Percentiles rank a stretch among this genome's conserved stretches.
Evolutionary conservation across 2,113 vertebrate genomes (phyloP).

Genomic region (Silurus meridionalis): DNA sequence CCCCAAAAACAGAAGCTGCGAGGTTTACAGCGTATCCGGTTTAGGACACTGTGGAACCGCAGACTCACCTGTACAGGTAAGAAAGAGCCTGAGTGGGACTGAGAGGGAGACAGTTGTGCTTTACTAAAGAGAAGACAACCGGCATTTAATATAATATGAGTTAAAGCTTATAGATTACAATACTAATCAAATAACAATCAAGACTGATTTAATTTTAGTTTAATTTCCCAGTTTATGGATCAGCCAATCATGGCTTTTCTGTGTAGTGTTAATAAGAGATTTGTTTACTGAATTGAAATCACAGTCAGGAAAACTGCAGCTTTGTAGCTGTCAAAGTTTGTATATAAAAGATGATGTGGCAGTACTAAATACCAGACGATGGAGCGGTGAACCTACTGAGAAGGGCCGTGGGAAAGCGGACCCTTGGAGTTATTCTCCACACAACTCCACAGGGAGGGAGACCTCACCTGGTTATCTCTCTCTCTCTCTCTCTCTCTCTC

Average conservation of each 20-base stretch:
- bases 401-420: slow-evolving; percentile 74
- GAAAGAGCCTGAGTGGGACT: slow-evolving; percentile 13
- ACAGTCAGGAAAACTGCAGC: neutral
- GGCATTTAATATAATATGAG: neutral
- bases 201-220: neutral
- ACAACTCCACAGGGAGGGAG: slow-evolving; percentile 62
- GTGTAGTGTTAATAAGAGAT: neutral
- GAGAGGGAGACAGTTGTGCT: neutral
- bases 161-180: neutral
- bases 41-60: slow-evolving; percentile 54
- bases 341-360: slow-evolving; percentile 37
- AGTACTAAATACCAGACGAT: slow-evolving; percentile 62
- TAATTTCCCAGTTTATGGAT: neutral
- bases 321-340: neutral
- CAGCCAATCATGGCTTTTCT: neutral
- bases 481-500: slow-evolving; percentile 17
- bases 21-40: slow-evolving; percentile 76
- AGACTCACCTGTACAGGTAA: slow-evolving; percentile 69
- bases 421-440: slow-evolving; percentile 62
- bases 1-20: slow-evolving; percentile 72
- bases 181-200: neutral
- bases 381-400: slow-evolving; percentile 65
- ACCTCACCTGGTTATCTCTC: slow-evolving; percentile 62
- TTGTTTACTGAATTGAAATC: neutral
- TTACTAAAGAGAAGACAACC: neutral